Conservation (phyloP, 1,140 invertebrate species). For the Sminthurinus signatus region DNA sequence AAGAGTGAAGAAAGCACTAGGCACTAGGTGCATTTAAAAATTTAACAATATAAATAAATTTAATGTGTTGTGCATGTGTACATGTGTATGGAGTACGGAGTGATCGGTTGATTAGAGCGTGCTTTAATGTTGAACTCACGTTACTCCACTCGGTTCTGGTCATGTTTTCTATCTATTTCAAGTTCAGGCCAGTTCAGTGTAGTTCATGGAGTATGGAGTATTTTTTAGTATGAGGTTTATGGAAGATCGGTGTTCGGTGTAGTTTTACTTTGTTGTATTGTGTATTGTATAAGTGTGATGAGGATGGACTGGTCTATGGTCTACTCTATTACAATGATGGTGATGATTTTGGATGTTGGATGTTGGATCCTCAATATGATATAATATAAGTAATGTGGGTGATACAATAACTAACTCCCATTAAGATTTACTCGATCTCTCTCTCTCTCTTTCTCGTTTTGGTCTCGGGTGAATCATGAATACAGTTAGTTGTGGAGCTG, state of each 20-base stretch:
- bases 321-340: neutral
- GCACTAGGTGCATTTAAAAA: neutral
- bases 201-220: neutral
- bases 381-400: conserved; percentile 4
- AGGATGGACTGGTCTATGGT: neutral
- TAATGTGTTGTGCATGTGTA: conserved; percentile 20
- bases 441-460: neutral
- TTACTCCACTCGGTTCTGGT: conserved; percentile 1
- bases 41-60: conserved; percentile 29
- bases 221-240: neutral
- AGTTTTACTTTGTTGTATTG: too few relatives aligned
- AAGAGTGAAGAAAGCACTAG: too few relatives aligned
- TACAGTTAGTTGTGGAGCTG: too few relatives aligned
- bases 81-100: too few relatives aligned
- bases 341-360: neutral
- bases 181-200: neutral
- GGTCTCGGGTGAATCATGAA: too few relatives aligned
- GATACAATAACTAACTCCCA: conserved; percentile 9
- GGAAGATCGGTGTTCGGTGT: too few relatives aligned
- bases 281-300: neutral
- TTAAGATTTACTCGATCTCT: conserved; percentile 5
- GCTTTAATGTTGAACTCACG: conserved; percentile 30
- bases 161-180: conserved; percentile 12
- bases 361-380: neutral
- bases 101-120: conserved; percentile 31